Evolutionary conservation across 1,140 invertebrate species (phyloP).

Genomic region (Temnothorax nylanderi): DNA sequence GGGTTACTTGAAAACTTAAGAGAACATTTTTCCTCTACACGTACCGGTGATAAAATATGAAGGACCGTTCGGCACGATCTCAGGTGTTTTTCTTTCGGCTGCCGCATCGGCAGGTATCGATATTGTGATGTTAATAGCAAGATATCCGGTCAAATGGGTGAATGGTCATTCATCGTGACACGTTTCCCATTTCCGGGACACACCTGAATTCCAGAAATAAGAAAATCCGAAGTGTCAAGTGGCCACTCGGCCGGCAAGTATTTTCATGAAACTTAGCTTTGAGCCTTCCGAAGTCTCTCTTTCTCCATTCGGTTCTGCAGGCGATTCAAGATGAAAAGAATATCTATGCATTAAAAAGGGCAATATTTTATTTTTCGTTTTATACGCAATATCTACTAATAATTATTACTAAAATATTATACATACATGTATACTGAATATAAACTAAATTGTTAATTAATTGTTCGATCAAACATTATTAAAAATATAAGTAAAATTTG

Average conservation of each 20-base stretch:
- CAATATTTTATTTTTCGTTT: neutral
- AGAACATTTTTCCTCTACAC: constrained; percentile 73
- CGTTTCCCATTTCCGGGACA: constrained; percentile 75
- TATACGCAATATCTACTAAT: neutral
- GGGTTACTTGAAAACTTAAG: constrained; percentile 58
- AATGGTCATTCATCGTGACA: constrained; percentile 77
- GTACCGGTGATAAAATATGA: constrained; percentile 80
- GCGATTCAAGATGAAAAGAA: neutral
- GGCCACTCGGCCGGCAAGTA: constrained; percentile 22
- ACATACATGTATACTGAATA: neutral
- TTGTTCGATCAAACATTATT: neutral
- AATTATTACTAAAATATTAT: neutral
- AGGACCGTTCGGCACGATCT: constrained; percentile 47
- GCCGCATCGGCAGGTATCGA: constrained; percentile 78
- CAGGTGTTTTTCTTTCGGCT: constrained; percentile 57
- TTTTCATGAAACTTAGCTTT: constrained; percentile 2
- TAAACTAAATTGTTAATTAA: neutral
- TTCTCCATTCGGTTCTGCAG: neutral
- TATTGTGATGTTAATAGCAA: constrained; percentile 82
- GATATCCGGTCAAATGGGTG: constrained; percentile 78
- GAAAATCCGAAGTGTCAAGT: constrained; percentile 45
- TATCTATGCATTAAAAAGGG: neutral
- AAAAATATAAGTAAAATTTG: neutral
- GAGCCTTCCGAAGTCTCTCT: neutral
- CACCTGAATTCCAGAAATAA: constrained; percentile 53